These are phyloP conservation scores for Melanostoma scalare DNA, from an alignment of 2,888 invertebrate genomes.

Conservation along the genomic window DNA sequence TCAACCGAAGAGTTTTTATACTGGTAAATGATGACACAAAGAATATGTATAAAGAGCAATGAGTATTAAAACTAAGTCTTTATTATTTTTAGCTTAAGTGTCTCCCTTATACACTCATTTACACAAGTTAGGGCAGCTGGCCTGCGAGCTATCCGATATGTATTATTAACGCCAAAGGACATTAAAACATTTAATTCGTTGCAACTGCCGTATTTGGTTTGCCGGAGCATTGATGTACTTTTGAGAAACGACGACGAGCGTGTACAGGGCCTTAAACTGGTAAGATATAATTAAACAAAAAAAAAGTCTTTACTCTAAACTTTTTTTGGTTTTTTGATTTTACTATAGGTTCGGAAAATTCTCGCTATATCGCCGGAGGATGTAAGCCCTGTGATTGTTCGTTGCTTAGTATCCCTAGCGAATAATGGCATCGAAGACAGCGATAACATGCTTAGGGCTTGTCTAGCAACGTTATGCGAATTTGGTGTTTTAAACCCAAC, in stretches of 20 bases:
- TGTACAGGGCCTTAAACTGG: slow-evolving; percentile 94
- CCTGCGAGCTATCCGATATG: slow-evolving; percentile 92
- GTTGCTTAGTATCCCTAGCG: slow-evolving; percentile 91
- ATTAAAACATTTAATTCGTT: slow-evolving; percentile 90
- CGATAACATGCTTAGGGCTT: slow-evolving; percentile 92
- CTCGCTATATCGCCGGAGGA: slow-evolving; percentile 85
- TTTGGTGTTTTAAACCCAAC: slow-evolving; percentile 93
- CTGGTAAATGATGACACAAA: slow-evolving; percentile 84
- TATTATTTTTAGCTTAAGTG: slow-evolving; percentile 87
- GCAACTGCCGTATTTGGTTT: slow-evolving; percentile 91
- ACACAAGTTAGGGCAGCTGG: slow-evolving; percentile 95
- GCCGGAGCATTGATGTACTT: slow-evolving; percentile 93
- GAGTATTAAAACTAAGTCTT: not conserved
- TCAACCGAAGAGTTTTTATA: slow-evolving; percentile 90
- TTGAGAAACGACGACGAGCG: slow-evolving; percentile 96
- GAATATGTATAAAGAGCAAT: not conserved
- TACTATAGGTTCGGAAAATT: slow-evolving; percentile 83
- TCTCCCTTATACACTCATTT: slow-evolving; percentile 92
- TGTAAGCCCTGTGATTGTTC: slow-evolving; percentile 89
- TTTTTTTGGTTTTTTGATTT: not conserved
- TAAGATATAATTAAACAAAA: slow-evolving; percentile 78
- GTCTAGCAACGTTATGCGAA: slow-evolving; percentile 94
- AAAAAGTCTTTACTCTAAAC: not conserved
- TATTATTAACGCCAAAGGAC: slow-evolving; percentile 90
- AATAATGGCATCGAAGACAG: slow-evolving; percentile 89